A percentile compares a stretch with the other conserved stretches of the same genome.
These are phyloP conservation scores for Remorina albescens DNA, from an alignment of 2,797 vertebrate species.

Conservation along the genomic window DNA sequence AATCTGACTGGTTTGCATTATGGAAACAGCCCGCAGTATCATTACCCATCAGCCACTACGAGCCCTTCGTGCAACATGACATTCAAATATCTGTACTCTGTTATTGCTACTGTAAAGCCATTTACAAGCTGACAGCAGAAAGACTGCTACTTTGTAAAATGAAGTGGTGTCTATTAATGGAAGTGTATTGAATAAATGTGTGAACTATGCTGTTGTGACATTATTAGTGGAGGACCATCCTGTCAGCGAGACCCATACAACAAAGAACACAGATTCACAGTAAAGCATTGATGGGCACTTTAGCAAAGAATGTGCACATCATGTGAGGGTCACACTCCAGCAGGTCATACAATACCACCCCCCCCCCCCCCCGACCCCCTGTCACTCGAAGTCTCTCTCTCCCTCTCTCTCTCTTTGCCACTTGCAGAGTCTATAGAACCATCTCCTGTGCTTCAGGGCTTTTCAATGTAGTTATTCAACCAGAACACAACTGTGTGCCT, in stretches of 20 bases:
- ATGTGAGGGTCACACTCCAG: constrained; percentile 82
- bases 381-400: constrained; percentile 34
- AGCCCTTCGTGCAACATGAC: constrained; percentile 49
- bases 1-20: constrained; percentile 20
- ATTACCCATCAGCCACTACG: constrained; percentile 35
- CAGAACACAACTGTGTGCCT: constrained; percentile 85
- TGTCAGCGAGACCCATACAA: constrained; percentile 73
- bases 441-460: constrained; percentile 83
- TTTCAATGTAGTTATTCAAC: constrained; percentile 87
- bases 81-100: constrained; percentile 62
- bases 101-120: constrained; percentile 64
- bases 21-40: constrained; percentile 37
- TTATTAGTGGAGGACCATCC: constrained; percentile 72
- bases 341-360: constrained; percentile 73
- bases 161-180: constrained; percentile 68
- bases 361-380: constrained; percentile 28
- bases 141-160: constrained; percentile 68
- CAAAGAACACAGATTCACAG: constrained; percentile 76
- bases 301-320: constrained; percentile 81
- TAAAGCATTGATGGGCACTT: constrained; percentile 78
- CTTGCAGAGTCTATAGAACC: constrained; percentile 83
- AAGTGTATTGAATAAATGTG: constrained; percentile 74
- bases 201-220: constrained; percentile 74
- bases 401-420: constrained; percentile 65
- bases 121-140: constrained; percentile 56